phyloP scores from a whole-genome alignment of 1,140 invertebrate species.

The Drosophila bipectinata region DNA sequence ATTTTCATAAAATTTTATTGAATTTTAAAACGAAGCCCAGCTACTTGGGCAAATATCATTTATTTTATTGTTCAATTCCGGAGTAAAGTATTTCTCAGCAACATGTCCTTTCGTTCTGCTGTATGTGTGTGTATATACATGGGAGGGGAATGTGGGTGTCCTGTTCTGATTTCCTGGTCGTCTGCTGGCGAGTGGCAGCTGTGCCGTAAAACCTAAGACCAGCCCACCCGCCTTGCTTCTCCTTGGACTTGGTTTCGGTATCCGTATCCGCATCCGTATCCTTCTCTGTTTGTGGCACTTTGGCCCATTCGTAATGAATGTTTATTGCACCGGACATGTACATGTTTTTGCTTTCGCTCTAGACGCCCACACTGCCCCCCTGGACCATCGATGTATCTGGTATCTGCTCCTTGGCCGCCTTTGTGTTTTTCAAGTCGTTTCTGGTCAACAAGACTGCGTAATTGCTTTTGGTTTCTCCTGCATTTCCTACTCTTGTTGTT shows the following conservation, averaged over 20 bases:
- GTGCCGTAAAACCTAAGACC: constrained; percentile 74
- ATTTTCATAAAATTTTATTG: constrained; percentile 83
- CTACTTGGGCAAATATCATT: constrained; percentile 81
- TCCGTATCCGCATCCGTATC: constrained; percentile 34
- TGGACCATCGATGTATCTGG: constrained; percentile 2
- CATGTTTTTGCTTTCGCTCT: constrained; percentile 65
- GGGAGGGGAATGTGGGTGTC: constrained; percentile 16
- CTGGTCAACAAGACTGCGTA: constrained; percentile 67
- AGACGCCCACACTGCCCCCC: not conserved
- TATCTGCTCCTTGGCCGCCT: constrained; percentile 43
- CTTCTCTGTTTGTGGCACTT: constrained; percentile 74
- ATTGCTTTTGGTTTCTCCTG: constrained; percentile 65
- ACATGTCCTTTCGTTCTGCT: constrained; percentile 48
- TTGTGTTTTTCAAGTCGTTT: constrained; percentile 50
- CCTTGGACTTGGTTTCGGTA: constrained; percentile 13
- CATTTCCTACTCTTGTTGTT: constrained; percentile 47
- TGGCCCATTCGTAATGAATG: constrained; percentile 79
- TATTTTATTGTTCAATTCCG: constrained; percentile 83
- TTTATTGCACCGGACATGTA: constrained; percentile 81
- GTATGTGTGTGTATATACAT: constrained; percentile 25
- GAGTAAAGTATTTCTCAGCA: constrained; percentile 59
- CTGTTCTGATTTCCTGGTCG: constrained; percentile 72
- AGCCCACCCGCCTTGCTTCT: constrained; percentile 2
- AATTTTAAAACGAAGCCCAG: constrained; percentile 71
- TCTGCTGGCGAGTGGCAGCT: constrained; percentile 74